phyloP scores from a whole-genome alignment of 2,113 vertebrate species.

The Colossoma macropomum region DNA sequence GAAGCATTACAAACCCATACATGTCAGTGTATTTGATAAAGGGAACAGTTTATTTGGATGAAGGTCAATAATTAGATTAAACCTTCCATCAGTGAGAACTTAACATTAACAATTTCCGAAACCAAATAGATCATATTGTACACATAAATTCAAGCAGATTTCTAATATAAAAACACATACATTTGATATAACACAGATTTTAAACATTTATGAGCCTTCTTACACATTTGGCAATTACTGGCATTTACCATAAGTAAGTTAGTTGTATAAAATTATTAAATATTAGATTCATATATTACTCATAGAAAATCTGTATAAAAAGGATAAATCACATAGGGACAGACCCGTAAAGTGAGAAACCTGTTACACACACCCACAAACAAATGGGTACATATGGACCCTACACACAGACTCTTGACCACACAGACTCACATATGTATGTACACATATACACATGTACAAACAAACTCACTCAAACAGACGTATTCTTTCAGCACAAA shows the following conservation, averaged over 20 bases:
- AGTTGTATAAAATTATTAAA: constrained; percentile 88
- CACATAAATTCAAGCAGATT: constrained; percentile 74
- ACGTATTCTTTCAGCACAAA: constrained; percentile 49
- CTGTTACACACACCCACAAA: constrained; percentile 5
- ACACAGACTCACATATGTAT: constrained; percentile 21
- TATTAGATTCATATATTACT: constrained; percentile 87
- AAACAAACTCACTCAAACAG: constrained; percentile 23
- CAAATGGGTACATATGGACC: not conserved
- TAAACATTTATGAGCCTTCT: constrained; percentile 71
- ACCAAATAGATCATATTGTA: constrained; percentile 45
- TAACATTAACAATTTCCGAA: constrained; percentile 34
- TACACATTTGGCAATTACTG: constrained; percentile 77
- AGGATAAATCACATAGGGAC: constrained; percentile 77
- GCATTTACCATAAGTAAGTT: constrained; percentile 80
- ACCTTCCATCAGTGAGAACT: constrained; percentile 35
- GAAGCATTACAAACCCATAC: constrained; percentile 22
- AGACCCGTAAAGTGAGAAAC: constrained; percentile 76
- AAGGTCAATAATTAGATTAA: constrained; percentile 36
- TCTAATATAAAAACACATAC: constrained; percentile 80
- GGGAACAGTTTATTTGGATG: constrained; percentile 40
- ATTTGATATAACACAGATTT: constrained; percentile 71
- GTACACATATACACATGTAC: constrained; percentile 19
- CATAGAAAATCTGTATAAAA: constrained; percentile 84
- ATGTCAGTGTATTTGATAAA: not conserved
- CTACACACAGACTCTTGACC: constrained; percentile 10